Conservation (phyloP, 2,888 invertebrate species). For the Tiliacea aurago region DNA sequence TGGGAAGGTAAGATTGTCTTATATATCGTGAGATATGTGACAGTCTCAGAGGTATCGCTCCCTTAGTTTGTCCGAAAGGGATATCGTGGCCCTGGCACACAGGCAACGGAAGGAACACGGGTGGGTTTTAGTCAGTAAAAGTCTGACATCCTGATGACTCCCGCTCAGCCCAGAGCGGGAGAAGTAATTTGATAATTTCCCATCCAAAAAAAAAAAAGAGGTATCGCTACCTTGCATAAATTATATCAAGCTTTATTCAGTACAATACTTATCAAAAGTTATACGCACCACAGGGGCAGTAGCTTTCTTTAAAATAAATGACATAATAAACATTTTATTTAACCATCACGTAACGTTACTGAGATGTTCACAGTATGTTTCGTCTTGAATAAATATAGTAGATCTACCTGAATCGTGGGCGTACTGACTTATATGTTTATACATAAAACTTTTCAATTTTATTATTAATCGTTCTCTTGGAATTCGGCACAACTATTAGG, state of each 20-base stretch:
- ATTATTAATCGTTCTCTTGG: slow-evolving; percentile 44
- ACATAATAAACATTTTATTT: slow-evolving; percentile 63
- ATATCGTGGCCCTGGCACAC: too few relatives aligned
- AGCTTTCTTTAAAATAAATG: slow-evolving; percentile 67
- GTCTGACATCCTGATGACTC: too few relatives aligned
- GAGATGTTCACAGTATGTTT: slow-evolving; percentile 53
- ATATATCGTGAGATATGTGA: background rate
- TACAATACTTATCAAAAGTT: slow-evolving; percentile 24
- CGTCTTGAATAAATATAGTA: slow-evolving; percentile 65
- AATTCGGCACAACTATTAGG: slow-evolving; percentile 60
- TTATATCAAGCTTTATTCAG: slow-evolving; percentile 12
- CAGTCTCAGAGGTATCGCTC: background rate
- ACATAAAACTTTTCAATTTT: slow-evolving; percentile 38
- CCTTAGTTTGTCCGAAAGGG: too few relatives aligned
- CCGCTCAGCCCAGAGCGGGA: too few relatives aligned
- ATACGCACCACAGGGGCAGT: slow-evolving; percentile 11
- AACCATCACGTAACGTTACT: slow-evolving; percentile 67
- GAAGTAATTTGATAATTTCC: too few relatives aligned
- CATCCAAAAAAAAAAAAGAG: too few relatives aligned
- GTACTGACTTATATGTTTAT: slow-evolving; percentile 42
- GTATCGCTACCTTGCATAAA: background rate
- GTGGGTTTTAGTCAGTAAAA: too few relatives aligned
- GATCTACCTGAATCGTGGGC: slow-evolving; percentile 52
- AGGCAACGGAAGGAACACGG: too few relatives aligned
- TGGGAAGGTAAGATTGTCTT: background rate